phyloP scores from a whole-genome alignment of 2,888 invertebrate species.

The Orchesellides sinensis region DNA sequence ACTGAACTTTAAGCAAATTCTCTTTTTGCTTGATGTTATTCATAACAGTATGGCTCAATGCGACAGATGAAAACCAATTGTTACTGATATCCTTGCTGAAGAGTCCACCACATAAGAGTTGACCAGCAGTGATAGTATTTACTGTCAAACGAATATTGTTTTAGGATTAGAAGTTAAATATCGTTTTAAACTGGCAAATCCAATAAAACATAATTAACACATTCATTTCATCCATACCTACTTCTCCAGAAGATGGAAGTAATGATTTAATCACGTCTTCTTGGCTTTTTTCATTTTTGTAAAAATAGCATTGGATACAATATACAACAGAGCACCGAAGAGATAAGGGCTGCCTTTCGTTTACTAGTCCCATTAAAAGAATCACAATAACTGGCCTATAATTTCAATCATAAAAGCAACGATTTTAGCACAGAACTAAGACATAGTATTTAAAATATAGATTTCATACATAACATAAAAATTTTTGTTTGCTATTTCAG shows the following conservation, averaged over 20 bases:
- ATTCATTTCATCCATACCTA: too few relatives aligned
- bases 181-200: too few relatives aligned
- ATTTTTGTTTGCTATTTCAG: constrained; percentile 52
- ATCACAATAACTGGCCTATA: constrained; percentile 93
- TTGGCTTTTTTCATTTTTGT: constrained; percentile 94
- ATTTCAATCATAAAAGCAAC: constrained; percentile 48
- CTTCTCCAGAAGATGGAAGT: constrained; percentile 89
- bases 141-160: too few relatives aligned
- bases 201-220: not conserved
- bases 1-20: constrained; percentile 91
- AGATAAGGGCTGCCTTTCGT: constrained; percentile 96
- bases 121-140: constrained; percentile 82
- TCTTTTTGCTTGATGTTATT: constrained; percentile 92
- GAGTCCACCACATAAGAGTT: constrained; percentile 93
- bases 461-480: not conserved
- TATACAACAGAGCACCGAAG: constrained; percentile 96
- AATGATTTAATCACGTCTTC: constrained; percentile 93
- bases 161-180: too few relatives aligned
- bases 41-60: constrained; percentile 91
- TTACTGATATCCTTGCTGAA: constrained; percentile 92
- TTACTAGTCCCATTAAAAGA: constrained; percentile 98
- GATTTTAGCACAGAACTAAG: not conserved
- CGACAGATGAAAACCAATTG: constrained; percentile 97
- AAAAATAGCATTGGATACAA: constrained; percentile 97
- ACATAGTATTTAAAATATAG: not conserved